Evolutionary conservation across 1,140 invertebrate species (phyloP), one percentile per base, ranked within the genome.

Genomic region (Rhyacophila brunnea): DNA sequence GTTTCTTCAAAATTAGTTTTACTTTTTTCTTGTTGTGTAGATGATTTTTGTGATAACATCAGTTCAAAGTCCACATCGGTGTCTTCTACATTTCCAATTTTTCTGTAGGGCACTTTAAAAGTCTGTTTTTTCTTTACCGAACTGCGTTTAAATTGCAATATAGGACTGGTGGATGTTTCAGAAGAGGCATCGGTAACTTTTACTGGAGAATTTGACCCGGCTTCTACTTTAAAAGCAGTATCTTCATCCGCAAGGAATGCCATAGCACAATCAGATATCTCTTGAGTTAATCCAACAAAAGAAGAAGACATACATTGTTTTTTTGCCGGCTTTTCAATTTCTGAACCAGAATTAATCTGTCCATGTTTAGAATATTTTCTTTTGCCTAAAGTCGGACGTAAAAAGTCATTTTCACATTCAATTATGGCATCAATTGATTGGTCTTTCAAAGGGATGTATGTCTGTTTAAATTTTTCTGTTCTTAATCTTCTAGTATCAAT

Each of bases 151-250:
- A 72, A 77, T 10, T 67, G 69, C 1, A 79, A 49, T 13, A 78
- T 77, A n/a, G 75, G 75, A 60, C 76, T 79, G 0, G 67, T 68
- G 13, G 74, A 70, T 62, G 71, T 68, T 60, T 77, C 74, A 10
- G 23, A 28, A 5, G 23, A 3, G 4, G 43, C 50, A 18, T 54
- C 65, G 43, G 66, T 48, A 34, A 67, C 20, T 44, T 17, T 67
- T 64, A 55, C 68, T 68, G 7, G 50, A 42, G 57, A 74, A 74
- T 67, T 75, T 67, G 72, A 9, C 23, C 9, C 4, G 9, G 23
- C 23, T 28, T 28, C 71, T 1, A 69, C 73, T 53, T 20, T 38
- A 14, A 54, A n/a, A 13, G 42, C 68, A 53, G 49, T 75, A 48
- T 28, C 68, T 68, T 59, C 62, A 20, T 64, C 53, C 10, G 28